Percentiles rank a stretch among this genome's conserved stretches.
These are phyloP conservation scores for Callimico goeldii DNA, from an alignment of 2,797 vertebrate genomes.

Conservation along the genomic window DNA sequence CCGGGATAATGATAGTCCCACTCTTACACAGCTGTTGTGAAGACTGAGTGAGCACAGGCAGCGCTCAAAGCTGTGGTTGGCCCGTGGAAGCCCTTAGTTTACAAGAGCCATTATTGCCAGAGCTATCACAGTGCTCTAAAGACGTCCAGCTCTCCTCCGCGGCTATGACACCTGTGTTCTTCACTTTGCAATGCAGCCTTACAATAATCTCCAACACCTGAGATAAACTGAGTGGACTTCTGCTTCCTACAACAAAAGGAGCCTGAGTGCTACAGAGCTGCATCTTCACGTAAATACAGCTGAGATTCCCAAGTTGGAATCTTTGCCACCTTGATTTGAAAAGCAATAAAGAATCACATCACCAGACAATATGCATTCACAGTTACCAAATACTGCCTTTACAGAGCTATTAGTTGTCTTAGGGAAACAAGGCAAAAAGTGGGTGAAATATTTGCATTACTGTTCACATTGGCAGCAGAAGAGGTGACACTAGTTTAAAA, in stretches of 20 bases:
- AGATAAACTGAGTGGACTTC: neutral
- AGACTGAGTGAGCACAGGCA: neutral
- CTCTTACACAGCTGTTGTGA: neutral
- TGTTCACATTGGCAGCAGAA: neutral
- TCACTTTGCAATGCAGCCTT: neutral
- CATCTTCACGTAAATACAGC: neutral
- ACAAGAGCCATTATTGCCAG: neutral
- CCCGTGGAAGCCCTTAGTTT: rapidly evolving
- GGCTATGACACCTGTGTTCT: neutral
- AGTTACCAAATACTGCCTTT: neutral
- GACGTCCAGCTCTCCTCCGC: rapidly evolving
- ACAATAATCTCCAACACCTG: neutral
- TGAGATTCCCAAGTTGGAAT: neutral
- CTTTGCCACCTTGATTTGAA: neutral
- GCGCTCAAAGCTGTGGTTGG: neutral
- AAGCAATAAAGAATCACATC: neutral
- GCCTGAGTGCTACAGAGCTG: neutral
- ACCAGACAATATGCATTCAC: neutral
- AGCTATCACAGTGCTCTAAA: neutral
- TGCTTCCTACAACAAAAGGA: neutral
- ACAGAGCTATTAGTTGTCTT: neutral
- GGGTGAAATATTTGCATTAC: neutral
- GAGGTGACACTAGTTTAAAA: neutral
- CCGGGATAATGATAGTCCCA: too few species aligned
- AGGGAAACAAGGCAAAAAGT: neutral